Conservation (phyloP, 2,888 invertebrate species). For the Drosophila kanekoi region DNA sequence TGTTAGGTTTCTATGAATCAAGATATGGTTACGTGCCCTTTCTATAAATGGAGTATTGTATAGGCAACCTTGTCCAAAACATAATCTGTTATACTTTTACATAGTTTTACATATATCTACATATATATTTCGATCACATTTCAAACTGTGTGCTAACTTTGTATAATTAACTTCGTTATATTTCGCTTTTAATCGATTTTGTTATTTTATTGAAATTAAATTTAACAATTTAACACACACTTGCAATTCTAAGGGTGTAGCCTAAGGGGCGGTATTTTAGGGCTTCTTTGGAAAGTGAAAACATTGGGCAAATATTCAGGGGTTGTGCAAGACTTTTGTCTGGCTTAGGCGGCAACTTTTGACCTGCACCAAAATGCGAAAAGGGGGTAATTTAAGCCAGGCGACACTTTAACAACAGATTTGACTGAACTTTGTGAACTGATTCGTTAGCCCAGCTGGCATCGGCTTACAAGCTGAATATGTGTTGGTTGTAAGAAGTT, state of each 20-base stretch:
- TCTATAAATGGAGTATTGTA: no score
- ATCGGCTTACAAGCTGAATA: slow-evolving; percentile 43
- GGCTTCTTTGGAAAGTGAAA: slow-evolving; percentile 56
- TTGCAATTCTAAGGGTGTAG: background rate
- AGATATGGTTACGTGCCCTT: no score
- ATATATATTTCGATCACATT: no score
- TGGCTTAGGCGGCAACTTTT: slow-evolving; percentile 63
- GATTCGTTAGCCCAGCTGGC: slow-evolving; percentile 13
- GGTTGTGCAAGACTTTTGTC: slow-evolving; percentile 51
- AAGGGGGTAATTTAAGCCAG: slow-evolving; percentile 52
- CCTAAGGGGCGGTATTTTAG: slow-evolving; percentile 32
- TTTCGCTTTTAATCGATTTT: no score
- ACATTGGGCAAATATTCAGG: slow-evolving; percentile 13
- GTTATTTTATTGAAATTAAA: no score
- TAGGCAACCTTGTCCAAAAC: no score
- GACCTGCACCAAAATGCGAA: slow-evolving; percentile 48
- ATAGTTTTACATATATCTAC: no score
- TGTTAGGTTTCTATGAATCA: no score
- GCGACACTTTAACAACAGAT: slow-evolving; percentile 74
- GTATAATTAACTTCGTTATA: no score
- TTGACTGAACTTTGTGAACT: slow-evolving; percentile 77
- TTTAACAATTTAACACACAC: slow-evolving; percentile 7
- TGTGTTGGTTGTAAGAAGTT: background rate
- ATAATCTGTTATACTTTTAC: no score
- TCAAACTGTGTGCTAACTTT: no score